Evolutionary conservation across 1,140 invertebrate genomes (phyloP).

Genomic region (Eciton burchellii): DNA sequence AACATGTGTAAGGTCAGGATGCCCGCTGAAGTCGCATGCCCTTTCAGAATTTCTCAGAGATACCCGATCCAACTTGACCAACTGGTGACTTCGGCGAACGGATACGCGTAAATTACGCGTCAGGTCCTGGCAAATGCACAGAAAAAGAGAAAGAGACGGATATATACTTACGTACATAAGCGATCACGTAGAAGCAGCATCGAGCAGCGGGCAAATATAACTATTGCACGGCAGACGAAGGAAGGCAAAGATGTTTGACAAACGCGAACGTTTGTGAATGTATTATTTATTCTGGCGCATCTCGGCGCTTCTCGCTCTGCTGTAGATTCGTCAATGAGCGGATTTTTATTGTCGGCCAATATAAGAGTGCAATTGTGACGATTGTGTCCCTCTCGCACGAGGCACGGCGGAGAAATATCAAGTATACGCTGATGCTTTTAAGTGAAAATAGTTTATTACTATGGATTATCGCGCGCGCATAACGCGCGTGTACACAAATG

Average conservation of each 20-base stretch:
- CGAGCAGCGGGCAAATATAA: constrained; percentile 28
- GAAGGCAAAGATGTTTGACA: constrained; percentile 38
- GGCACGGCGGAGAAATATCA: not conserved
- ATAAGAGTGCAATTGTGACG: not conserved
- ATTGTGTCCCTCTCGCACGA: not conserved
- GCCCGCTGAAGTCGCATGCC: not conserved
- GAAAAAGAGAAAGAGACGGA: constrained; percentile 24
- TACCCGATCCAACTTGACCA: constrained; percentile 9
- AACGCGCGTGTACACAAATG: constrained; percentile 44
- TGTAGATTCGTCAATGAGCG: constrained; percentile 27
- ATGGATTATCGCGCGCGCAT: constrained; percentile 23
- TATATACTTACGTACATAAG: constrained; percentile 6
- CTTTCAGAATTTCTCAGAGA: constrained; percentile 35
- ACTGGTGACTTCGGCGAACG: not conserved
- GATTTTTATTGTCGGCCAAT: constrained; percentile 15
- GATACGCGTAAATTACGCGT: constrained; percentile 26
- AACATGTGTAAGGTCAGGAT: not conserved
- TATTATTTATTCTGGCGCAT: constrained; percentile 47
- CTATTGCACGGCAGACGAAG: constrained; percentile 10
- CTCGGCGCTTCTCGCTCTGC: not conserved
- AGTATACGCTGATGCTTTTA: not conserved
- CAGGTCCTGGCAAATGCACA: constrained; percentile 37
- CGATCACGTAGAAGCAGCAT: not conserved
- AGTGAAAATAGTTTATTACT: constrained; percentile 70
- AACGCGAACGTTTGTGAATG: constrained; percentile 21